A percentile compares a stretch with the other conserved stretches of the same genome.
phyloP scores from a whole-genome alignment of 2,888 invertebrate genomes.

The Megastigmus dorsalis region DNA sequence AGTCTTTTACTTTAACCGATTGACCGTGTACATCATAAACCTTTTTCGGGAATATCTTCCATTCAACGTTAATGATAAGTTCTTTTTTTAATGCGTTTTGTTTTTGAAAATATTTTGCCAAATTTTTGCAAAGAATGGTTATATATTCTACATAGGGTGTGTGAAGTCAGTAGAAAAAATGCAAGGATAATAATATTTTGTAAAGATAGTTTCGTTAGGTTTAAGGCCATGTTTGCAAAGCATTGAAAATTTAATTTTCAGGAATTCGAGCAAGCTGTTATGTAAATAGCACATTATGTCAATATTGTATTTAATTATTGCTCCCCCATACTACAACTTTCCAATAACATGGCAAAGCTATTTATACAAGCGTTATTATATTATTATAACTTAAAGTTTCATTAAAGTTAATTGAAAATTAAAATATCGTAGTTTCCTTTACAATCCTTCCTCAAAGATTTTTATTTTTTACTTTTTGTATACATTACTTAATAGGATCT shows the following conservation, averaged over 20 bases:
- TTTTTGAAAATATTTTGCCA: constrained; percentile 44
- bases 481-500: background rate
- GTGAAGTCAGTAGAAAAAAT: constrained; percentile 29
- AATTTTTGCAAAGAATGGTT: constrained; percentile 29
- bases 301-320: constrained; percentile 65
- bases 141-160: constrained; percentile 7
- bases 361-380: constrained; percentile 61
- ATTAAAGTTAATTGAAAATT: constrained; percentile 62
- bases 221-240: constrained; percentile 28
- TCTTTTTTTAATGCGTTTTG: constrained; percentile 54
- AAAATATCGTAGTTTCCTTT: constrained; percentile 44
- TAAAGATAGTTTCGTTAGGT: constrained; percentile 38
- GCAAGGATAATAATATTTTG: constrained; percentile 45
- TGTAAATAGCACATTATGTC: constrained; percentile 65
- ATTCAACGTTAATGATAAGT: constrained; percentile 51
- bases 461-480: background rate
- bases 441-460: background rate
- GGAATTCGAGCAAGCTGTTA: constrained; percentile 42
- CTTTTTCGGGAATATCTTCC: constrained; percentile 27
- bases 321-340: constrained; percentile 55
- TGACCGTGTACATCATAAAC: constrained; percentile 17
- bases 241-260: constrained; percentile 45
- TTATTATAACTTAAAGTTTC: constrained; percentile 62
- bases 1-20: constrained; percentile 39
- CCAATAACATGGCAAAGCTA: constrained; percentile 60